Percentiles rank a stretch among this genome's conserved stretches.
phyloP scores from a whole-genome alignment of 1,140 invertebrate genomes.

The Berghia stephanieae region DNA sequence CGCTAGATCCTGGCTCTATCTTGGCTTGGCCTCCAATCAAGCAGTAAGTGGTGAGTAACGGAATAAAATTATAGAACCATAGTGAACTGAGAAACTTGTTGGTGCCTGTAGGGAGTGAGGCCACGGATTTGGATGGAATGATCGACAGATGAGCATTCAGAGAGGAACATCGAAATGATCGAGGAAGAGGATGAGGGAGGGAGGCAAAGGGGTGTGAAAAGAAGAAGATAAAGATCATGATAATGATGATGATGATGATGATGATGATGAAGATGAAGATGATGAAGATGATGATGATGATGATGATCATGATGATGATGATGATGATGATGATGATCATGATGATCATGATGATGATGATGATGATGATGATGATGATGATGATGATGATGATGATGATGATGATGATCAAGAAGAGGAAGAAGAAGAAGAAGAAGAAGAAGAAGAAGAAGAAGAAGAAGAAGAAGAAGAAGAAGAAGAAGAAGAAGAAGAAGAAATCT shows the following conservation, averaged over 20 bases:
- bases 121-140: no score
- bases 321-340: constrained; percentile 10
- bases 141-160: no score
- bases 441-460: constrained; percentile 24
- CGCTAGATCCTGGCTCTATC: no score
- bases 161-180: no score
- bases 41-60: no score
- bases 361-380: constrained; percentile 25
- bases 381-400: constrained; percentile 3
- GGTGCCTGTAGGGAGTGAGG: no score
- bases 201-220: constrained; percentile 13
- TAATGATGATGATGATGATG: constrained; percentile 2
- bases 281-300: background rate
- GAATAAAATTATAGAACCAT: no score
- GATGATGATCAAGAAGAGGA: constrained; percentile 12
- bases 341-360: constrained; percentile 18
- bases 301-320: background rate
- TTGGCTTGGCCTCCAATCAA: no score
- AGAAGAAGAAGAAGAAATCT: constrained; percentile 17
- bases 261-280: background rate
- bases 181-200: no score
- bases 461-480: constrained; percentile 30
- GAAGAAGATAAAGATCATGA: background rate
- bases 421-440: constrained; percentile 14
- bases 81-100: no score